Evolutionary conservation across 1,140 invertebrate genomes (phyloP), one percentile per base, ranked within the genome.

Genomic region (Macrobrachium rosenbergii): DNA sequence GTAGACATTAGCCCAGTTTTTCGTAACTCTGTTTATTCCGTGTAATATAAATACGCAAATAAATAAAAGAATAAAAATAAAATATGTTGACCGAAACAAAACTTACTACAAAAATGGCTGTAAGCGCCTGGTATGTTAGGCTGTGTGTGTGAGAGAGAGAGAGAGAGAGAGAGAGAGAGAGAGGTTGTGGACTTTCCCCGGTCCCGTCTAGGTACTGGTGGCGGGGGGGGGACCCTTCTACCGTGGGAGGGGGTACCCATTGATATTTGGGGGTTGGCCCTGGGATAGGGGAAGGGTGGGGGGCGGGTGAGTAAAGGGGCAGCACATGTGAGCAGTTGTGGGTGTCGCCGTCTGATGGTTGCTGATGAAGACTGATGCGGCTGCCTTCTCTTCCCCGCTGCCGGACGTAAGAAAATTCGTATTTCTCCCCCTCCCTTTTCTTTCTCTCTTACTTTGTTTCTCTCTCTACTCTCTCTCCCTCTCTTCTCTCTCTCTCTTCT

Each of bases 291-390:
- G 37, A 11, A 23, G 52, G 60, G 19, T 60, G 64, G 72, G 58
- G 59, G 14, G 43, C 7, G 21, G 5, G 60, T 17, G 73, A 28
- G 58, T 21, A n/a, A 17, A 28, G 58, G 52, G n/a, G 19, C 21
- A 75, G 37, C 84, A 86, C 84, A 86, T 72, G 84, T 72, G 78
- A 73, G 72, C 84, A 87, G 84, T 87, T 87, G 84, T 87, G 84
- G 84, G 84, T 87, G 84, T 87, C 84, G 84, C 84, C 43, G 78
- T 87, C n/a, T 87, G 84, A 87, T 81, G 60, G 43, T 73, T 75
- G 3, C 19, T 87, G 84, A 87, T 87, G 84, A 87, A 87, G 78
- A 87, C 78, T 76, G 78, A 87, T 87, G 84, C 84, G 75, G 84
- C 84, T 45, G 28, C 16, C 43, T 45, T 63, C 28, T 62, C 69